Evolutionary conservation across 1,140 invertebrate species (phyloP), one percentile per base, ranked within the genome.

Genomic region (Drosophila virilis): DNA sequence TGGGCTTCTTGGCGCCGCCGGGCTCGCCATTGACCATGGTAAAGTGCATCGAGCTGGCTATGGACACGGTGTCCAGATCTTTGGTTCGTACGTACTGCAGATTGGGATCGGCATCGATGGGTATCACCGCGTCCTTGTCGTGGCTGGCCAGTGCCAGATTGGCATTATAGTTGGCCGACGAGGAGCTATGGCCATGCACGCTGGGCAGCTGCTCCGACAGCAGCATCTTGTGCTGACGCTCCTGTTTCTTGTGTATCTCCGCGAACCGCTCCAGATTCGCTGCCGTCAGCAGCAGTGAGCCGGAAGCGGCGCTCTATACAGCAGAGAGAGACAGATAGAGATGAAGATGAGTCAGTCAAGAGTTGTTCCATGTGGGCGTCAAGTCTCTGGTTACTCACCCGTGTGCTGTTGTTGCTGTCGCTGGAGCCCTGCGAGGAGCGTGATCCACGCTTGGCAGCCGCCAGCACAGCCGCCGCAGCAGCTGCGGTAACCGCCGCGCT

Each of bases 1-100:
- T 78, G 48, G 67, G 76, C 62, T 93, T 91, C 61, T 88, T 81
- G 57, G 92, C 83, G 46, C 95, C 94, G 92, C 95, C 95, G 40
- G 95, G 95, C 80, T 96, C 95, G 12, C 96, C 95, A 88, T 97
- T 96, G 48, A 97, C 95, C 43, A 97, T 96, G 6, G 96, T 97
- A 90, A 97, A 97, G 92, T 97, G 96, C 61, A 96, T 97, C 64
- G 96, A 97, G 91, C 96, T 97, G 33, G 96, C 96, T 64, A 96
- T 93, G n/a, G 96, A 97, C 17, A 94, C 93, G 38, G 94, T 94
- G 79, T 96, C 96, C 55, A 94, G 86, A 80, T 91, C 93, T 91
- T 77, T 93, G 93, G 77, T 91, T 92, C 45, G 89, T 51, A 92
- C 64, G 42, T 90, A 92, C 72, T 92, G 65, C 70, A 92, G 70